A percentile compares a stretch with the other conserved stretches of the same genome.
Conservation (phyloP, 1,140 invertebrate species). For the Penaeus vannamei region DNA sequence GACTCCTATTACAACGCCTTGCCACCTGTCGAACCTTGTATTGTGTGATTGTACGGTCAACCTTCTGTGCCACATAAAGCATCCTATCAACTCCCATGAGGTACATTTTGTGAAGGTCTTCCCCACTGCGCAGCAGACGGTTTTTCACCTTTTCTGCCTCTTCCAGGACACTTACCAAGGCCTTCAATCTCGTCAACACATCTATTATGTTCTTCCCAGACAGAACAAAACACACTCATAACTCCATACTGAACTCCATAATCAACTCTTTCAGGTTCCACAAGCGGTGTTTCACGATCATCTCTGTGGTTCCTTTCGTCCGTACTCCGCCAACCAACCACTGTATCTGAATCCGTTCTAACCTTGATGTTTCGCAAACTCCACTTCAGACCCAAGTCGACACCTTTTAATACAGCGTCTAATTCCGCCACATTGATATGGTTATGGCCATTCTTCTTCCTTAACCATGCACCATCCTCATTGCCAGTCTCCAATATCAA, state of each 20-base stretch:
- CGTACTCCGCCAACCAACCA: conserved; percentile 10
- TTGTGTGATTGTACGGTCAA: no score
- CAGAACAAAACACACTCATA: neutral
- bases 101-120: conserved; percentile 1
- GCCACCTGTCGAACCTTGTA: no score
- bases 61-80: neutral
- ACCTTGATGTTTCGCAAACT: neutral
- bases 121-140: neutral
- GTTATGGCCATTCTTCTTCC: neutral
- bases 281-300: conserved; percentile 11
- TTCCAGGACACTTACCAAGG: neutral
- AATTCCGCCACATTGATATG: conserved; percentile 24
- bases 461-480: conserved; percentile 28
- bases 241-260: neutral
- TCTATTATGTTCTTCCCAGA: conserved; percentile 9
- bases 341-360: conserved; percentile 13
- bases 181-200: neutral
- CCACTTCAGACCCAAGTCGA: conserved; percentile 34
- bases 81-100: conserved; percentile 8
- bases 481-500: neutral
- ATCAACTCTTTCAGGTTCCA: conserved; percentile 14
- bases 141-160: neutral
- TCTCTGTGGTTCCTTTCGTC: neutral
- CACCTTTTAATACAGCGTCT: conserved; percentile 25
- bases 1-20: no score